Evolutionary conservation across 53 echinoderm and acorn worm genomes (phyloP), one percentile per base, ranked within the genome.

Genomic region (Henricia sp.): DNA sequence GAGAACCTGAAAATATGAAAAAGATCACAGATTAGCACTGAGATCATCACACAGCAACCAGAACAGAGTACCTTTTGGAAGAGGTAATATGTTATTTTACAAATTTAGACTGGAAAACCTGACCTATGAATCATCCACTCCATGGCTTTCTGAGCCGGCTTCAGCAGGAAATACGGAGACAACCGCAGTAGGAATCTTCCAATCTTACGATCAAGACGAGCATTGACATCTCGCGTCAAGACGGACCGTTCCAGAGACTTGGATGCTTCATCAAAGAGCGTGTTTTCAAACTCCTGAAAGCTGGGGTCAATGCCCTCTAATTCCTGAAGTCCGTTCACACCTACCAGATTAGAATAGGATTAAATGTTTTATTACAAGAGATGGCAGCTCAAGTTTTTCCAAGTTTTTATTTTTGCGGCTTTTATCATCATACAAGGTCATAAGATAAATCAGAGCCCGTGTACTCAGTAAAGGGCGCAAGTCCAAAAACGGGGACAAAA

Each of bases 61-160:
- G n/a, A n/a, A n/a, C n/a, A n/a, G n/a, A n/a, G n/a, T n/a, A n/a
- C n/a, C n/a, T n/a, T n/a, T n/a, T n/a, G n/a, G n/a, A n/a, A n/a
- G n/a, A n/a, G n/a, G n/a, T n/a, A n/a, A n/a, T n/a, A n/a, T n/a
- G n/a, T n/a, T 44, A 44, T 44, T 44, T 13, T 44, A 44, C 6
- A 13, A 44, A 44, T 44, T 44, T 44, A 9, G 44, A 60, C 10
- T 30, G 20, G 13, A 5, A 14, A 0, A 1, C 3, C 37, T 23
- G 23, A 93, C 95, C 95, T 96, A 67, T 93, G 72, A 11, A 96
- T 83, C 10, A 96, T 87, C 96, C 96, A 95, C 50, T 96, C 96
- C 16, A 93, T 53, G 9, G 96, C 91, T 82, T 93, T 96, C 84
- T 96, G 96, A 0, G 96, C 96, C 17, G 93, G 96, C 52, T 91